Conservation (phyloP, 1,140 invertebrate species). For the Chironomus tepperi region DNA sequence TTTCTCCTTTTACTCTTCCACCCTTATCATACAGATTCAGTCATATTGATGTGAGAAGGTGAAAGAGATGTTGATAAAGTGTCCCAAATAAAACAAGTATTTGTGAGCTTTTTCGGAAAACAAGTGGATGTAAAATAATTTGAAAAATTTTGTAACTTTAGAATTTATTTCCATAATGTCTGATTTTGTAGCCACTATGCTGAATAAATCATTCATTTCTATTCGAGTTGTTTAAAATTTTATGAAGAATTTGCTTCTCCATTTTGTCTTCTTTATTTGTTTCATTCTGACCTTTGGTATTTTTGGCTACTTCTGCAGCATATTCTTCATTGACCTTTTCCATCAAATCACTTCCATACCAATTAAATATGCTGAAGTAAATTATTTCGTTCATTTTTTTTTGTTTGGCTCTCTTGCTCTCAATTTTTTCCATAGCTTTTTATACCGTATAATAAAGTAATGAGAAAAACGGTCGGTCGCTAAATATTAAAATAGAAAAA, state of each 20-base stretch:
- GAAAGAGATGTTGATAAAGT: too few species aligned
- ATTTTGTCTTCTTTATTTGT: background rate
- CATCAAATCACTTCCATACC: constrained; percentile 1
- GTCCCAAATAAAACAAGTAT: too few species aligned
- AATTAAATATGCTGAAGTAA: constrained; percentile 10
- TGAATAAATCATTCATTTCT: background rate
- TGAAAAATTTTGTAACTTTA: background rate
- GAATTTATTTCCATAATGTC: background rate
- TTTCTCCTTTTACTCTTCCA: background rate
- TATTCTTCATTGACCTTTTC: constrained; percentile 8
- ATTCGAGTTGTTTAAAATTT: background rate
- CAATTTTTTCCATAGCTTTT: too few species aligned
- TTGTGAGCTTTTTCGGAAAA: background rate
- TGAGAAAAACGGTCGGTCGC: too few species aligned
- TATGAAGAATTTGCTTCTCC: background rate
- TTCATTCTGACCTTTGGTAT: background rate
- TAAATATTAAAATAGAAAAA: too few species aligned
- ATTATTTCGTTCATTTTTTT: background rate
- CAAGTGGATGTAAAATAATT: background rate
- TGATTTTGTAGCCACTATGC: background rate
- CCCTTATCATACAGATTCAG: background rate
- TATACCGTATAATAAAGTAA: too few species aligned
- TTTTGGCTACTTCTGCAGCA: background rate
- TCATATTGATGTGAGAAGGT: background rate
- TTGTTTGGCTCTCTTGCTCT: background rate